Evolutionary conservation across 2,888 invertebrate species (phyloP), one percentile per base, ranked within the genome.

Genomic region (Pachymerium ferrugineum): DNA sequence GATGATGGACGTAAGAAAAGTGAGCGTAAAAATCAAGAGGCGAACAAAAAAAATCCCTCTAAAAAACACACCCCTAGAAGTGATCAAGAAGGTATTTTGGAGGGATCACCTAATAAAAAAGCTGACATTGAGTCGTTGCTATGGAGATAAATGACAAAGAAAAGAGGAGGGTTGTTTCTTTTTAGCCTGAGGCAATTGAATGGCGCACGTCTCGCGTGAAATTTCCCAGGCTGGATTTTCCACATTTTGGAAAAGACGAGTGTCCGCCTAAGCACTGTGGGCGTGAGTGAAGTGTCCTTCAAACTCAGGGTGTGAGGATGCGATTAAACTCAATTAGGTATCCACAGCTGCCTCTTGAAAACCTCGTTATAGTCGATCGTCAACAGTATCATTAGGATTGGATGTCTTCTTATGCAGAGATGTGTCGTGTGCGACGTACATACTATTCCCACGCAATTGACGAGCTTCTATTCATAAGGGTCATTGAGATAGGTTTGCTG

Each of bases 101-200:
- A 33, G 33, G 33, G 33, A 33, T 4, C 3, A 16, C 3, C 42
- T 42, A 42, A 42, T 42, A 42, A 42, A 42, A 42, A 42, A 42
- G 42, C 42, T 14, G 42, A 42, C 42, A n/a, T n/a, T n/a, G n/a
- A n/a, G n/a, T 42, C 5, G 42, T 42, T 42, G 42, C 42, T 14
- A 42, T 42, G 42, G 42, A 42, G 42, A 42, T 42, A 42, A 14
- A 42, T 42, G 6, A 42, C 42, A 42, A 42, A 8, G 42, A 42
- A 42, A 42, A 42, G 42, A 42, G 42, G 42, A 42, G 42, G 42
- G 42, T 42, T 42, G 42, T 42, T 42, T 42, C 42, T 42, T 42
- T 42, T 42, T 42, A 42, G 42, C 42, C 16, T 3, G 42, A 42
- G 42, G 42, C 42, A 16, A 42, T 42, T 42, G 42, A 42, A 42